These are phyloP conservation scores for Magallana ariakensis DNA, from an alignment of 1,140 invertebrate species.

Conservation along the genomic window DNA sequence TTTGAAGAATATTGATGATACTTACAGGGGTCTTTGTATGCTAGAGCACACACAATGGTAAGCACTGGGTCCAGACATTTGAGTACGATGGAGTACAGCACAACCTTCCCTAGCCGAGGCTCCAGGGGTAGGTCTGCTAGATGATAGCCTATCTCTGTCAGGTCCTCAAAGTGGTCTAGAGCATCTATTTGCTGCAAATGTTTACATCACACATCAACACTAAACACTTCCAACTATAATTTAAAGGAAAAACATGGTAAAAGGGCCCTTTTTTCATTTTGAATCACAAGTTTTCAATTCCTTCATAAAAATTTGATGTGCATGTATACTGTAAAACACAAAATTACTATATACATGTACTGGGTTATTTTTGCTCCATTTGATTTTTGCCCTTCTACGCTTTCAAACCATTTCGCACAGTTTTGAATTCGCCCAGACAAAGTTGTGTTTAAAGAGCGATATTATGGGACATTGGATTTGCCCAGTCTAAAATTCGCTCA, in stretches of 20 bases:
- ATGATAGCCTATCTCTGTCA: slow-evolving; percentile 93
- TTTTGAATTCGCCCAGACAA: no score
- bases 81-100: slow-evolving; percentile 93
- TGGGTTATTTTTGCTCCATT: no score
- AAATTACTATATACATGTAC: no score
- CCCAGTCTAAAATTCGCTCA: no score
- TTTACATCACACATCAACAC: no score
- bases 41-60: slow-evolving; percentile 92
- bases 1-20: background rate
- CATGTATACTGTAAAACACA: background rate
- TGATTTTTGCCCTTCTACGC: no score
- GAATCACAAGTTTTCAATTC: no score
- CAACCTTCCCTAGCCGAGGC: slow-evolving; percentile 93
- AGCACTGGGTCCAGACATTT: slow-evolving; percentile 97
- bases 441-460: no score
- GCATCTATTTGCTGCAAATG: slow-evolving; percentile 88
- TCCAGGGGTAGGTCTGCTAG: slow-evolving; percentile 94
- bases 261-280: background rate
- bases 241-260: background rate
- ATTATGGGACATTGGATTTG: no score
- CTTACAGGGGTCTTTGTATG: slow-evolving; percentile 87
- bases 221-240: no score
- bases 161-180: slow-evolving; percentile 86
- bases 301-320: background rate
- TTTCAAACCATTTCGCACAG: no score